Percentiles rank a stretch among this genome's conserved stretches.
These are phyloP conservation scores for Drosophila sechellia DNA, from an alignment of 1,140 invertebrate species.

Conservation along the genomic window DNA sequence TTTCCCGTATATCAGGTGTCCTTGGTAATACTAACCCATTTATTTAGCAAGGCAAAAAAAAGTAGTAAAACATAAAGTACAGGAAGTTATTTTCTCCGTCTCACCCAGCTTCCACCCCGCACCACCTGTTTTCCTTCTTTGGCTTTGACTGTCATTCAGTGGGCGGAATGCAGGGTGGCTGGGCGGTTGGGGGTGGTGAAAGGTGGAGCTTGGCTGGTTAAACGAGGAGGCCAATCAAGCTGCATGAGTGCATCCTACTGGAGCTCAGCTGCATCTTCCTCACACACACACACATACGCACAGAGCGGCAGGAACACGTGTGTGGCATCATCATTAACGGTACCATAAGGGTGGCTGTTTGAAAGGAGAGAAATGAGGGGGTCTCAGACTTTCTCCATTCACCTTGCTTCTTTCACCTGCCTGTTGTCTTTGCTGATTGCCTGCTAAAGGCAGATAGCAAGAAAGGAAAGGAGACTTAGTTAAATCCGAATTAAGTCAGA, in stretches of 20 bases:
- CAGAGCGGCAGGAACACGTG: conserved; percentile 23
- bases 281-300: conserved; percentile 5
- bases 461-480: background rate
- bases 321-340: conserved; percentile 59
- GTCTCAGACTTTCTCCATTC: conserved; percentile 14
- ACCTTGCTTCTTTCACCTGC: conserved; percentile 16
- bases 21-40: conserved; percentile 45
- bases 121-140: conserved; percentile 3
- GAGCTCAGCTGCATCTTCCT: conserved; percentile 24
- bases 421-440: conserved; percentile 62
- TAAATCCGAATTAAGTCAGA: conserved; percentile 16
- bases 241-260: conserved; percentile 71
- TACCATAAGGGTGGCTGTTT: conserved; percentile 19
- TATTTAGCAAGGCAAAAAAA: conserved; percentile 22
- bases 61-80: conserved; percentile 22
- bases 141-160: conserved; percentile 2
- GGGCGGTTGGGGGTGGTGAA: background rate
- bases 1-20: conserved; percentile 25
- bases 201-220: conserved; percentile 11
- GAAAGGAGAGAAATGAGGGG: background rate
- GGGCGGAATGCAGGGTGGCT: background rate
- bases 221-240: conserved; percentile 71
- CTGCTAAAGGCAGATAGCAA: conserved; percentile 8
- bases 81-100: conserved; percentile 16
- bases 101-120: background rate